These are phyloP conservation scores for Molossus alvarezi DNA, from an alignment of 2,797 vertebrate genomes.

Conservation along the genomic window DNA sequence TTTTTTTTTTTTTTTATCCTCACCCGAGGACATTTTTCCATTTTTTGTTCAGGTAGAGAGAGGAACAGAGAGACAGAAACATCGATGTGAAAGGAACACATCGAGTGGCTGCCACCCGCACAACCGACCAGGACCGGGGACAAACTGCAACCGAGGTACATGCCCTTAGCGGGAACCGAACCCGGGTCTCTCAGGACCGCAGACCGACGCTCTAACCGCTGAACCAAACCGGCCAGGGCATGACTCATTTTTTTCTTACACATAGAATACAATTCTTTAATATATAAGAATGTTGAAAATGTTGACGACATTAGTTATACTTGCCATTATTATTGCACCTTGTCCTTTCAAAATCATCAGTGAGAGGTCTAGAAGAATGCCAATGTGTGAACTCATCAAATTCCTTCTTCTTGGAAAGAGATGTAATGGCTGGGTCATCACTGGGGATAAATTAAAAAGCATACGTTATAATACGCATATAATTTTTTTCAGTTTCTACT, in stretches of 20 bases:
- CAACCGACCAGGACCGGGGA: no score
- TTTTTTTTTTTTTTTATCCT: not conserved
- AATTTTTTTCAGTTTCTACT: not conserved
- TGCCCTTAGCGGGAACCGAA: no score
- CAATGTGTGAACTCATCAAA: slow-evolving; percentile 83
- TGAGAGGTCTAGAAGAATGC: slow-evolving; percentile 82
- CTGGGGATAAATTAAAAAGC: slow-evolving; percentile 38
- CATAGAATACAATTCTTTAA: not conserved
- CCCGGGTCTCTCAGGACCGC: no score
- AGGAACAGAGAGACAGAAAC: no score
- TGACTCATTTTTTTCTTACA: not conserved
- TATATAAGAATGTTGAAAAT: not conserved
- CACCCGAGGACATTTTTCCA: no score
- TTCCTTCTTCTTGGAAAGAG: slow-evolving; percentile 74
- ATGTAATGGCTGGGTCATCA: slow-evolving; percentile 72
- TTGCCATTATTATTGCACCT: not conserved
- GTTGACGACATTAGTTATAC: not conserved
- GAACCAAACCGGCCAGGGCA: no score
- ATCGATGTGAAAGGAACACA: no score
- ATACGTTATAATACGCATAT: not conserved
- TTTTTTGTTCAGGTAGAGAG: no score
- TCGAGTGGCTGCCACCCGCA: no score
- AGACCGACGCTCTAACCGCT: no score
- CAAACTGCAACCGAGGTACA: no score
- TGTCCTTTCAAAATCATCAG: slow-evolving; percentile 78